Conservation (phyloP, 1,140 invertebrate species). For the Drosophila tropicalis region DNA sequence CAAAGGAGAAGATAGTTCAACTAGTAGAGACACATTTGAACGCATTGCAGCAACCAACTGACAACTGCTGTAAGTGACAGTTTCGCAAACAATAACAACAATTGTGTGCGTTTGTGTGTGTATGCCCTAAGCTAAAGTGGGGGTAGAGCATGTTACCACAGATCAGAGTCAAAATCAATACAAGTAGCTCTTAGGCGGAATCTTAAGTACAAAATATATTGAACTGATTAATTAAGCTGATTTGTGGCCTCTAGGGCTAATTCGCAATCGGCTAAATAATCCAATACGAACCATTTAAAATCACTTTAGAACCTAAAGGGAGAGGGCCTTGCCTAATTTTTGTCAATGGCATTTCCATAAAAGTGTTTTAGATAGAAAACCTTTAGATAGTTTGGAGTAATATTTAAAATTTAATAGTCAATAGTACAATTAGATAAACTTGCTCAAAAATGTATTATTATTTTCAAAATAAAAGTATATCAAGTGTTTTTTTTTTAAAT, state of each 20-base stretch:
- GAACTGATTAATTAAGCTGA: not conserved
- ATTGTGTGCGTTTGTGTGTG: not conserved
- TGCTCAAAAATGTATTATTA: too few species aligned
- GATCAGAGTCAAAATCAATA: not conserved
- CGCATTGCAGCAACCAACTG: not conserved
- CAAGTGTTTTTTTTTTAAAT: too few species aligned
- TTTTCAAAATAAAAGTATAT: too few species aligned
- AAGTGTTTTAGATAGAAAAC: too few species aligned
- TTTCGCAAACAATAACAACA: slow-evolving; percentile 31
- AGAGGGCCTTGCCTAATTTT: too few species aligned
- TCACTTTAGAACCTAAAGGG: too few species aligned
- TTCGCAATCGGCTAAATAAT: not conserved
- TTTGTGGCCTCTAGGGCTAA: not conserved
- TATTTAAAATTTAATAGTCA: too few species aligned
- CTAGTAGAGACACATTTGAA: slow-evolving; percentile 15
- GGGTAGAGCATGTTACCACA: not conserved
- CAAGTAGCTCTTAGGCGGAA: not conserved
- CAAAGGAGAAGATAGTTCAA: not conserved
- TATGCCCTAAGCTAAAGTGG: too few species aligned
- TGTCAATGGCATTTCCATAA: too few species aligned
- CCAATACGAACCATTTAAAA: too few species aligned
- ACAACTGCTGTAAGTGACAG: slow-evolving; percentile 38
- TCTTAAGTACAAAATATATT: not conserved
- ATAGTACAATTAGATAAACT: too few species aligned
- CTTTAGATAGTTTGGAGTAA: too few species aligned